Evolutionary conservation across 2,113 vertebrate genomes (phyloP).

Genomic region (Acrocephalus arundinaceus): DNA sequence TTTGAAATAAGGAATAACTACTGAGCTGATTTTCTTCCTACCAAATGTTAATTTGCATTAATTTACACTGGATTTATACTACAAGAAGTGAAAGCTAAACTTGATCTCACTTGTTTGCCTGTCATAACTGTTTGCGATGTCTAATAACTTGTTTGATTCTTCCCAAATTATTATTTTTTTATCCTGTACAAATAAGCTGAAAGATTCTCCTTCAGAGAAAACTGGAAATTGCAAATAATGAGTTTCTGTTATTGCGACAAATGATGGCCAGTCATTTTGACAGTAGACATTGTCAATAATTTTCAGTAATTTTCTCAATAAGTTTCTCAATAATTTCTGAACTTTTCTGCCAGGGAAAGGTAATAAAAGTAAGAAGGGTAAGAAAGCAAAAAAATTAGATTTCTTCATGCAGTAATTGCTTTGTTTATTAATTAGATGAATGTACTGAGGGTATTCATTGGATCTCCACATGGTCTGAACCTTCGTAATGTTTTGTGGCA

Average conservation of each 20-base stretch:
- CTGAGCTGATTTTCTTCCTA: not conserved
- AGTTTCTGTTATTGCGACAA: not conserved
- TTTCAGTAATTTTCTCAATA: no score
- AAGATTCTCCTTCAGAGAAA: not conserved
- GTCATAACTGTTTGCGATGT: not conserved
- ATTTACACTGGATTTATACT: not conserved
- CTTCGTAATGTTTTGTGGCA: conserved; percentile 82
- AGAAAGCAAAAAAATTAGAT: not conserved
- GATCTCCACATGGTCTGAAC: conserved; percentile 77
- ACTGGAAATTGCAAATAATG: not conserved
- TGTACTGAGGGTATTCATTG: conserved; percentile 74
- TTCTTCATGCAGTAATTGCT: not conserved
- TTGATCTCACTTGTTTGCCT: not conserved
- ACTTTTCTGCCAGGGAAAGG: not conserved
- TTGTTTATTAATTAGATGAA: conserved; percentile 70
- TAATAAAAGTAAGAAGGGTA: not conserved
- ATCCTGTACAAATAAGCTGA: not conserved
- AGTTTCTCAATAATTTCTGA: not conserved
- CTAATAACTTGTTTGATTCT: not conserved
- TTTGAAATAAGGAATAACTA: not conserved
- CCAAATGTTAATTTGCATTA: not conserved
- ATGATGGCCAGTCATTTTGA: not conserved
- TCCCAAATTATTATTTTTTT: not conserved
- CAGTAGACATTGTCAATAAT: not conserved
- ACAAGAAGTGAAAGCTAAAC: not conserved